These are phyloP conservation scores for Euphonia xanthogaster DNA, from an alignment of 2,797 vertebrate genomes.

Conservation along the genomic window DNA sequence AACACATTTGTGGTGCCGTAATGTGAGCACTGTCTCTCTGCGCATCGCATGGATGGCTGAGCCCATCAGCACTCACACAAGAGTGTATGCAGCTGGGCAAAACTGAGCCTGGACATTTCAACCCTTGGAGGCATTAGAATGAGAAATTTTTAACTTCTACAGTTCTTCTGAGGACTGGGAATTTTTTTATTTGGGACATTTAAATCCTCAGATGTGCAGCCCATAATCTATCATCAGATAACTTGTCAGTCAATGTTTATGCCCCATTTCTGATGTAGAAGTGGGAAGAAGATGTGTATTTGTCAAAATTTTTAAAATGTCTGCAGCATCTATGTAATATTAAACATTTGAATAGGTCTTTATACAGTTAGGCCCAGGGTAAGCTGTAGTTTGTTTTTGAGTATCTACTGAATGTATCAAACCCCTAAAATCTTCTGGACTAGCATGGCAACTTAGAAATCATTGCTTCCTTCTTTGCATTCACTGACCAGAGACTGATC, in stretches of 20 bases:
- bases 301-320: not conserved
- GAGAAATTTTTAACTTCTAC: not conserved
- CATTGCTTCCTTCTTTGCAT: not conserved
- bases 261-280: not conserved
- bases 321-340: not conserved
- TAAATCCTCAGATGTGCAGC: not conserved
- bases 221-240: not conserved
- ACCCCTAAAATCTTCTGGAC: not conserved
- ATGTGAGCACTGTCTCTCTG: not conserved
- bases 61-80: not conserved
- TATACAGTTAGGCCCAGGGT: not conserved
- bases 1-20: constrained; percentile 11
- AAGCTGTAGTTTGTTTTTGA: not conserved
- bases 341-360: not conserved
- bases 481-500: not conserved
- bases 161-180: not conserved
- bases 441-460: not conserved
- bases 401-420: not conserved
- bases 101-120: not conserved
- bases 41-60: not conserved
- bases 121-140: not conserved
- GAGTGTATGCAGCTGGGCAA: not conserved
- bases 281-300: not conserved
- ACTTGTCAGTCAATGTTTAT: not conserved
- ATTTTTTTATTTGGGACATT: not conserved